Conservation (phyloP, 2,797 vertebrate species). For the Hozukius guyotensis region DNA sequence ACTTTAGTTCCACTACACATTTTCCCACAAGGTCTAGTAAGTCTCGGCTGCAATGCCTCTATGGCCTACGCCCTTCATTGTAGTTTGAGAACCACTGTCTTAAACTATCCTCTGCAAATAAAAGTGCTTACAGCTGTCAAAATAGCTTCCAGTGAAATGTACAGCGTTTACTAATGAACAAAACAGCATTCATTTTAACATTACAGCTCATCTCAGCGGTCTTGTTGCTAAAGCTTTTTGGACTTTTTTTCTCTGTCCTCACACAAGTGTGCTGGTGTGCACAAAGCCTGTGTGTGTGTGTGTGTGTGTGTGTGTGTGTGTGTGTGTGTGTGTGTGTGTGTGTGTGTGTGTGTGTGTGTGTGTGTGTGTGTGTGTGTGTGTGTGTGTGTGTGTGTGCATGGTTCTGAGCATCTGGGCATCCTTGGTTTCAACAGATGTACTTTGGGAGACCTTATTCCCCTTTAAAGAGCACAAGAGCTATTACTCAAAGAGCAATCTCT, state of each 20-base stretch:
- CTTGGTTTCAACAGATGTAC: slow-evolving; percentile 31
- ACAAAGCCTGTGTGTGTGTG: not conserved
- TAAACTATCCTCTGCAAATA: not conserved
- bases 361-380: not conserved
- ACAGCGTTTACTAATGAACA: not conserved
- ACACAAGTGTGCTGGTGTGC: not conserved
- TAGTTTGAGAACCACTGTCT: slow-evolving; percentile 5
- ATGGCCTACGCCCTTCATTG: not conserved
- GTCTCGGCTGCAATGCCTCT: not conserved
- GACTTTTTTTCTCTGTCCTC: not conserved
- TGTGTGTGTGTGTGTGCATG: not conserved
- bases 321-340: not conserved
- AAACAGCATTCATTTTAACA: slow-evolving; percentile 1
- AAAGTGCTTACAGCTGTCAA: not conserved
- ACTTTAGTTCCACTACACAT: not conserved
- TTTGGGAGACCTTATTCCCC: slow-evolving; percentile 31
- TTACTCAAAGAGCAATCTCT: slow-evolving; percentile 58
- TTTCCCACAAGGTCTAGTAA: slow-evolving; percentile 18
- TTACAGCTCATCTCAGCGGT: not conserved
- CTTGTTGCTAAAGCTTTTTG: not conserved
- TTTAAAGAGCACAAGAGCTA: slow-evolving; percentile 44
- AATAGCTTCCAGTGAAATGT: not conserved
- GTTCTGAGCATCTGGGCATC: slow-evolving; percentile 49
- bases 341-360: not conserved
- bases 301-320: not conserved